Base-by-base conservation (phyloP, 2,888 invertebrate genomes). In the Anthrax anthrax region DNA sequence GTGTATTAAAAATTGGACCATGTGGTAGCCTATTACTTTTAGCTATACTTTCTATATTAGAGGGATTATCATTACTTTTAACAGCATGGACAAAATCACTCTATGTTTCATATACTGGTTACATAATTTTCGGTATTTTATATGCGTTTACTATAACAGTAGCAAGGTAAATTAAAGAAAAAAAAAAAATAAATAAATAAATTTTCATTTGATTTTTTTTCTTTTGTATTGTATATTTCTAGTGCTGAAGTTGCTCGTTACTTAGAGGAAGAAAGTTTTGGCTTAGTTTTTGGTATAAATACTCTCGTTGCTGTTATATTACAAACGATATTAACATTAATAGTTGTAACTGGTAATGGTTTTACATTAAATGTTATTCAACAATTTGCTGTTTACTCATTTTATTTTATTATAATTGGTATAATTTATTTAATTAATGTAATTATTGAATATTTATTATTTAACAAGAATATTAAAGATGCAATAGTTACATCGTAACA, bases 251-350 rank as follows among this genome's bases (percentile, higher is more conserved):
- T 95, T 44, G 92, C 94, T 0, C 78, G 82, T 51, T 72, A 80
- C 51, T 73, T 94, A 48, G 74, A 77, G 46, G 82, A 85, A 56
- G 87, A 90, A 44, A 87, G 87, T 64, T 91, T 86, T 63, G 92
- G 89, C 1, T 71, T 94, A 4, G 81, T 95, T 52, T 92, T 94
- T 65, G 94, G 94, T 5, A 74, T 91, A 54, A 94, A 91, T 66
- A 90, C 86, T 0, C 79, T 92, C 47, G 52, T 86, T 0, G 88
- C 90, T 4, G 73, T 92, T 4, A 61, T 77, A 0, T 63, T 90
- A 1, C 91, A 94, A 67, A 80, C 86, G 0, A 61, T 88, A 32
- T 67, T 94, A 36, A 94, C 90, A 14, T 43, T 67, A 13, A 53
- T 58, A 9, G 61, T 67, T 2, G 56, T 67, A 36, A 59, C 65